Conservation (phyloP, 2,888 invertebrate species). For the Sthenelais limicola region DNA sequence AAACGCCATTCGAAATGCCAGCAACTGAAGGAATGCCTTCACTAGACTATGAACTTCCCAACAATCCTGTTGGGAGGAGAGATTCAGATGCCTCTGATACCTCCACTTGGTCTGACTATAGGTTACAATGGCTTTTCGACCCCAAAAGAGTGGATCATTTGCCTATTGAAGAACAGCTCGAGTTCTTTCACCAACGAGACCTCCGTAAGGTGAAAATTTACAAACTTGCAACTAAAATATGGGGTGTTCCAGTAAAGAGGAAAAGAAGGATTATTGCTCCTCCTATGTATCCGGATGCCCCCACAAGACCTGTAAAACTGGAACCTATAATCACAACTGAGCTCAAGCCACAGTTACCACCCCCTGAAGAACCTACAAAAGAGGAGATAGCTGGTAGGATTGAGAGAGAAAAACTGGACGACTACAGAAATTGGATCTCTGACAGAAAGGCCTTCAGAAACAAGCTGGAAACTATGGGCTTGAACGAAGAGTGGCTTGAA, state of each 20-base stretch:
- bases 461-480: conserved; percentile 63
- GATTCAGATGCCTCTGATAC: conserved; percentile 12
- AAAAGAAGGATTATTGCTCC: conserved; percentile 64
- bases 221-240: conserved; percentile 67
- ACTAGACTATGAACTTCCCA: too few relatives aligned
- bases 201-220: conserved; percentile 64
- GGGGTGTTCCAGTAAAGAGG: conserved; percentile 65
- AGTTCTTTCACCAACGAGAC: conserved; percentile 61
- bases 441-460: conserved; percentile 62
- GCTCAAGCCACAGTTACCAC: conserved; percentile 18
- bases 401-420: conserved; percentile 49
- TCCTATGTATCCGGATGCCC: conserved; percentile 59
- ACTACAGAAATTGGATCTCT: conserved; percentile 62
- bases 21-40: too few relatives aligned
- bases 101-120: conserved; percentile 50
- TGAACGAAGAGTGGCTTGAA: conserved; percentile 61
- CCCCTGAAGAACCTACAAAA: neutral
- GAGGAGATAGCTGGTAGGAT: conserved; percentile 18
- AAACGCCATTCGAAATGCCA: too few relatives aligned
- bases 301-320: neutral
- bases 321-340: conserved; percentile 1
- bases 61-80: too few relatives aligned
- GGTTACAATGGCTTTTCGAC: conserved; percentile 67
- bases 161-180: conserved; percentile 63
- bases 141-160: conserved; percentile 66